Conservation (phyloP, 2,888 invertebrate genomes). For the Copidosoma aretas region DNA sequence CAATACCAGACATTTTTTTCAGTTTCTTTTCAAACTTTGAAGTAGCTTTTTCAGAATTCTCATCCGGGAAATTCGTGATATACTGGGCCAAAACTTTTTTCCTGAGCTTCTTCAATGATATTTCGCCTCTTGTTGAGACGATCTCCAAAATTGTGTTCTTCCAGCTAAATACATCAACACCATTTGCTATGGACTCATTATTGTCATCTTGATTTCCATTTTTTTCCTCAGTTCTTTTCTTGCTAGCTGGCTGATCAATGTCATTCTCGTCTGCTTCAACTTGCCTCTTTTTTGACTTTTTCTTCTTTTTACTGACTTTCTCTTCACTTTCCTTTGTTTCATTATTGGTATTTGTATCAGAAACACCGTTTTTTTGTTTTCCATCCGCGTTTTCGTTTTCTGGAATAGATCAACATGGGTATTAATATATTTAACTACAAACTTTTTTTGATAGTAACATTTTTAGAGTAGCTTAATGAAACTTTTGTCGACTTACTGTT, state of each 20-base stretch:
- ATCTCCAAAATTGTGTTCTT: slow-evolving; percentile 50
- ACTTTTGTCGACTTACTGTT: slow-evolving; percentile 25
- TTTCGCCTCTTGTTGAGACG: slow-evolving; percentile 65
- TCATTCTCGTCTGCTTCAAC: slow-evolving; percentile 31
- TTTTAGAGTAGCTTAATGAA: too few species aligned
- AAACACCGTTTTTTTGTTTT: neutral
- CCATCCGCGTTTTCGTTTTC: slow-evolving; percentile 48
- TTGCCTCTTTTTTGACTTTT: slow-evolving; percentile 51
- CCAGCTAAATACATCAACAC: slow-evolving; percentile 52
- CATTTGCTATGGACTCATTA: slow-evolving; percentile 18
- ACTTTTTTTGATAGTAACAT: too few species aligned
- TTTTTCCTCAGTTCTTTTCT: slow-evolving; percentile 28
- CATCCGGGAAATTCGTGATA: slow-evolving; percentile 62
- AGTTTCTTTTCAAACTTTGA: slow-evolving; percentile 78
- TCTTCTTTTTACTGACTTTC: slow-evolving; percentile 38
- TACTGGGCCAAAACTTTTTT: slow-evolving; percentile 78
- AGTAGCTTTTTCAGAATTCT: slow-evolving; percentile 70
- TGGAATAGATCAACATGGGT: too few species aligned
- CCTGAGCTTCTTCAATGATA: slow-evolving; percentile 75
- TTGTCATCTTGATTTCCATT: slow-evolving; percentile 26
- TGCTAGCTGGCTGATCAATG: slow-evolving; percentile 25
- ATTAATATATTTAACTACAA: slow-evolving; percentile 49
- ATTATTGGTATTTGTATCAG: neutral
- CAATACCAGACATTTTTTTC: slow-evolving; percentile 71
- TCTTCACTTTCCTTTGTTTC: slow-evolving; percentile 3